These are phyloP conservation scores for Bubalus kerabau DNA, from an alignment of 2,113 vertebrate genomes.

Conservation along the genomic window DNA sequence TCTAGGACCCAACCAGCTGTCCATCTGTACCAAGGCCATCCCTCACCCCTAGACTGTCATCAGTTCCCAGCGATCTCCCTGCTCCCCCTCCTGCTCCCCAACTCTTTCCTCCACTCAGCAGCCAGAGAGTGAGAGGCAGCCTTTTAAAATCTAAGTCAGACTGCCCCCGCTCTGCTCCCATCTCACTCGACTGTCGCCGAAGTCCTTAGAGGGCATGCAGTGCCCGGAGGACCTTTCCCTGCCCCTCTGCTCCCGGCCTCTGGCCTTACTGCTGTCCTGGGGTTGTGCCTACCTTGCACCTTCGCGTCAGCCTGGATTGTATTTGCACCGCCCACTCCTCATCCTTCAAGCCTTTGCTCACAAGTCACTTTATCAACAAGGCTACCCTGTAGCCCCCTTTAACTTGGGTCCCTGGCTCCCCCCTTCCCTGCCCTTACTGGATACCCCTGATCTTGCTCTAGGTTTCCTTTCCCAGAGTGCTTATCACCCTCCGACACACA, in stretches of 20 bases:
- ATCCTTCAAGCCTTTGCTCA: not conserved
- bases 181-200: rapidly evolving
- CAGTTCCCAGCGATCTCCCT: not conserved
- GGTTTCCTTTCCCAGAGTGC: not conserved
- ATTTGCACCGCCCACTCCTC: rapidly evolving
- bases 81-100: not conserved
- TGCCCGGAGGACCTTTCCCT: rapidly evolving
- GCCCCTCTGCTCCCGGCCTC: not conserved
- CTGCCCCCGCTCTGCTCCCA: not conserved
- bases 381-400: not conserved
- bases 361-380: not conserved
- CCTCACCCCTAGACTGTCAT: rapidly evolving
- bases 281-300: rapidly evolving
- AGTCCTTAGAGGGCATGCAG: not conserved
- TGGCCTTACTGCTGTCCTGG: not conserved
- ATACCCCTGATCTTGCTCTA: not conserved
- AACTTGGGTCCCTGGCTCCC: not conserved
- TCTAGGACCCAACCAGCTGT: not conserved
- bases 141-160: not conserved
- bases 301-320: rapidly evolving
- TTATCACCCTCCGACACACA: not conserved
- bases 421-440: too few relatives aligned
- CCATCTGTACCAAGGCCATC: too few relatives aligned
- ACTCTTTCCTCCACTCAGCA: too few relatives aligned
- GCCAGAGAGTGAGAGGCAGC: not conserved